phyloP scores from a whole-genome alignment of 2,888 invertebrate genomes.

The Molorchus minor region DNA sequence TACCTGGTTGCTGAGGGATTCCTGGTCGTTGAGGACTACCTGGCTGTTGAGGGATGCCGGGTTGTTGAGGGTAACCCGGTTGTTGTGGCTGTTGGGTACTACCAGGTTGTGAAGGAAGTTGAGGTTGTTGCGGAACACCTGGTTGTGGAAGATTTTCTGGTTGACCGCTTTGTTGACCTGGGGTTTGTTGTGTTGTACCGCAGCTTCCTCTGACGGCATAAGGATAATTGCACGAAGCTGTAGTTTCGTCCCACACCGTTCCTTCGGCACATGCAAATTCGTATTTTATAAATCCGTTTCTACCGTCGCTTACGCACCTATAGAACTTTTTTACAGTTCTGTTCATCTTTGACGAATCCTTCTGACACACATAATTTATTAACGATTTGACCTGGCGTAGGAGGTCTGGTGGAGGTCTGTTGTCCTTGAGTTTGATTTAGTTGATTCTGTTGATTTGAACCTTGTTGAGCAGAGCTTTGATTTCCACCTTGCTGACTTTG shows the following conservation, averaged over 20 bases:
- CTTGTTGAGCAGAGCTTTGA: no score
- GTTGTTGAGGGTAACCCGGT: constrained; percentile 20
- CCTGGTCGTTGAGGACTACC: constrained; percentile 23
- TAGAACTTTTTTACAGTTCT: constrained; percentile 79
- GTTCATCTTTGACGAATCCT: constrained; percentile 75
- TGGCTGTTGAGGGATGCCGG: constrained; percentile 16
- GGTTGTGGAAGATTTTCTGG: no score
- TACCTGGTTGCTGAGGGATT: constrained; percentile 10
- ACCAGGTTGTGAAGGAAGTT: no score
- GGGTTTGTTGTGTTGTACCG: constrained; percentile 21
- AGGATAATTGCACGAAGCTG: constrained; percentile 76
- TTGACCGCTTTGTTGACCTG: constrained; percentile 20
- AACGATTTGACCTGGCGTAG: constrained; percentile 20
- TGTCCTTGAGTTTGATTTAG: neutral
- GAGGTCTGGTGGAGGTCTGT: neutral
- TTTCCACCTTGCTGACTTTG: constrained; percentile 26
- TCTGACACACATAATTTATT: constrained; percentile 58
- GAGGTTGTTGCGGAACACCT: no score
- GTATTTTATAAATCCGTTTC: constrained; percentile 70
- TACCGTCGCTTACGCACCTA: constrained; percentile 73
- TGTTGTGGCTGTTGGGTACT: no score
- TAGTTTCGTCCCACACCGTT: constrained; percentile 77
- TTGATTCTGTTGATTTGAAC: constrained; percentile 18
- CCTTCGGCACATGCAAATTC: constrained; percentile 79
- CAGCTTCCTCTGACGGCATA: constrained; percentile 63